Conservation (phyloP, 2,113 vertebrate species). For the Peromyscus polionotus region DNA sequence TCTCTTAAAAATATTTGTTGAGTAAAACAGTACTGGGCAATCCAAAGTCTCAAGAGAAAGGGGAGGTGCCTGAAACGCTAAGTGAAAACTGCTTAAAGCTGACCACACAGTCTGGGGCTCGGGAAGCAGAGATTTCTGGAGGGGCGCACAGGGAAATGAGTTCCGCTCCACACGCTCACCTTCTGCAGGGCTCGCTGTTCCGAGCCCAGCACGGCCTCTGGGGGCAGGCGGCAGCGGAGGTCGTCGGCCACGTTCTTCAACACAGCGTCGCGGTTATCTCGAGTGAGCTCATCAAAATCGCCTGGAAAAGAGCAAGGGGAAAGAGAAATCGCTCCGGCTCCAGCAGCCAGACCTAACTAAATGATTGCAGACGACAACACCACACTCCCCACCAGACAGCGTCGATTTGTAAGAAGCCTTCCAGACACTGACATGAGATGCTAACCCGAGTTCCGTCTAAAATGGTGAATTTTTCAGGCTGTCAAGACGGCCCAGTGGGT, state of each 20-base stretch:
- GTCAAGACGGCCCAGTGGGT: neutral
- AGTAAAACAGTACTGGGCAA: neutral
- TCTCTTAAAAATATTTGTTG: slow-evolving; percentile 40
- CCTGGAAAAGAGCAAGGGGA: slow-evolving; percentile 84
- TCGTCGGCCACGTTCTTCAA: slow-evolving; percentile 94
- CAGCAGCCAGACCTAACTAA: slow-evolving; percentile 40
- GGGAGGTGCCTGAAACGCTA: neutral
- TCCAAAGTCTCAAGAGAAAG: slow-evolving; percentile 33
- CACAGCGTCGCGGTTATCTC: slow-evolving; percentile 90
- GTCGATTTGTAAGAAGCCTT: slow-evolving; percentile 73
- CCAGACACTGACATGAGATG: slow-evolving; percentile 71
- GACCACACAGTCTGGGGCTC: neutral
- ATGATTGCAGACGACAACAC: neutral
- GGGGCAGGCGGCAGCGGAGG: slow-evolving; percentile 89
- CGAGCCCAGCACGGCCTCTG: slow-evolving; percentile 90
- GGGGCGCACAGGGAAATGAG: slow-evolving; percentile 46
- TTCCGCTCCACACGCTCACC: slow-evolving; percentile 81
- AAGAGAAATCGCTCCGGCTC: neutral
- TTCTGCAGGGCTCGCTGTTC: slow-evolving; percentile 90
- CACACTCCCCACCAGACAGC: slow-evolving; percentile 68
- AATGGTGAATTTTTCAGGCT: slow-evolving; percentile 70
- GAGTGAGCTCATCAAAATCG: slow-evolving; percentile 92
- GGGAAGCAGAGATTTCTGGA: slow-evolving; percentile 37
- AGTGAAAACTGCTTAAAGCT: slow-evolving; percentile 9
- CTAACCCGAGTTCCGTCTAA: slow-evolving; percentile 80